Evolutionary conservation across 2,888 invertebrate species (phyloP).

Genomic region (Netelia fuscicornis): DNA sequence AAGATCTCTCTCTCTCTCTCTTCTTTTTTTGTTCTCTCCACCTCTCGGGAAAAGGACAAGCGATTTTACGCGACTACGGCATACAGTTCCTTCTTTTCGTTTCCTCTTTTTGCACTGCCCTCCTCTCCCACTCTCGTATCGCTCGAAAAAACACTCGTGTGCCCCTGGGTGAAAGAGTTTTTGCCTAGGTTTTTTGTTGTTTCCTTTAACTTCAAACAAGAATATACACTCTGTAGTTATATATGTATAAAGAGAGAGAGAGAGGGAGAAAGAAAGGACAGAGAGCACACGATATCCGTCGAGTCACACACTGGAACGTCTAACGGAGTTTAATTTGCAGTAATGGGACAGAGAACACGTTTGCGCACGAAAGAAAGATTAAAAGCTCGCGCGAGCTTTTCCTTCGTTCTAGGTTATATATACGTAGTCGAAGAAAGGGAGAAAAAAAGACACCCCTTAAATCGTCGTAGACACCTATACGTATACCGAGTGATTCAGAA

Average conservation of each 20-base stretch:
- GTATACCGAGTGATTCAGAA: constrained; percentile 49
- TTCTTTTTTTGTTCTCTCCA: constrained; percentile 43
- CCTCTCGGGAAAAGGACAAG: constrained; percentile 43
- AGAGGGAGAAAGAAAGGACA: constrained; percentile 15
- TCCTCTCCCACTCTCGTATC: constrained; percentile 18
- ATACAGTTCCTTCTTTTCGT: constrained; percentile 51
- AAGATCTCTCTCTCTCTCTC: constrained; percentile 38
- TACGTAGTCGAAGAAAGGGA: background rate
- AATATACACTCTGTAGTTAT: constrained; percentile 23
- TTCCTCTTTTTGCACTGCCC: constrained; percentile 18
- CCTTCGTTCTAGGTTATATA: background rate
- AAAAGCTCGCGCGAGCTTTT: constrained; percentile 45
- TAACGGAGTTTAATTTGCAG: constrained; percentile 69
- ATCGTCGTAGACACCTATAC: background rate
- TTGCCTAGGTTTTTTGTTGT: constrained; percentile 57
- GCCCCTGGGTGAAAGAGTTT: constrained; percentile 37
- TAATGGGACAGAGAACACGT: constrained; percentile 59
- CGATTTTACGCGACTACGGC: constrained; percentile 38
- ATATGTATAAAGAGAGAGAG: constrained; percentile 11
- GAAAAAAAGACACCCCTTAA: background rate
- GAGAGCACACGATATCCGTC: constrained; percentile 20
- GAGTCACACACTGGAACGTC: constrained; percentile 63
- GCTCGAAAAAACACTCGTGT: constrained; percentile 9
- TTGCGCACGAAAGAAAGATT: constrained; percentile 60
- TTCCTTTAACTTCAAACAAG: constrained; percentile 54